Percentiles rank a stretch among this genome's conserved stretches.
These are phyloP conservation scores for Intellagama lesueurii DNA, from an alignment of 2,797 vertebrate species.

Conservation along the genomic window DNA sequence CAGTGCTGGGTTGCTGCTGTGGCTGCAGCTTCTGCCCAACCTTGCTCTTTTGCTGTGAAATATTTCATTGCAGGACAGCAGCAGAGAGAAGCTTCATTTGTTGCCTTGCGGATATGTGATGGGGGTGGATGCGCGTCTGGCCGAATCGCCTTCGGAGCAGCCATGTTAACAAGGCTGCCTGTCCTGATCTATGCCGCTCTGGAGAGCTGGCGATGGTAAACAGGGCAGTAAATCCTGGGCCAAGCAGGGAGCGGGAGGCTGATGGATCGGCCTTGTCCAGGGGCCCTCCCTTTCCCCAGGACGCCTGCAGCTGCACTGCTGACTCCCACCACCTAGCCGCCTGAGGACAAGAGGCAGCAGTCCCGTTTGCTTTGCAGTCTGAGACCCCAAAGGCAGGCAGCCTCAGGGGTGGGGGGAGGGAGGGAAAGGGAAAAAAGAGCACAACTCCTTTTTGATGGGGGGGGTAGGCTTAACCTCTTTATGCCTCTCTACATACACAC, in stretches of 20 bases:
- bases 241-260: background rate
- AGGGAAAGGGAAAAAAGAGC: too few relatives aligned
- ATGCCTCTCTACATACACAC: too few relatives aligned
- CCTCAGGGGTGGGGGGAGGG: too few relatives aligned
- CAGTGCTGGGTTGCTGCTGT: background rate
- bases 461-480: too few relatives aligned
- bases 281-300: background rate
- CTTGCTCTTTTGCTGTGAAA: too few relatives aligned
- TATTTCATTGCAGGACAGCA: background rate
- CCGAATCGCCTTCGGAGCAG: background rate
- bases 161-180: background rate
- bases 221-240: background rate
- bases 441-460: too few relatives aligned
- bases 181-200: conserved; percentile 1
- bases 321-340: background rate
- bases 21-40: background rate
- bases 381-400: too few relatives aligned
- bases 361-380: too few relatives aligned
- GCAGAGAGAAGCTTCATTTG: background rate
- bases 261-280: background rate
- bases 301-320: too few relatives aligned
- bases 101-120: too few relatives aligned
- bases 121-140: background rate
- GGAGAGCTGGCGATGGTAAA: background rate
- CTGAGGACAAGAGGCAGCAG: background rate